These are phyloP conservation scores for Montipora cactus DNA, from an alignment of 64 coral and sea anemone genomes.

Conservation along the genomic window DNA sequence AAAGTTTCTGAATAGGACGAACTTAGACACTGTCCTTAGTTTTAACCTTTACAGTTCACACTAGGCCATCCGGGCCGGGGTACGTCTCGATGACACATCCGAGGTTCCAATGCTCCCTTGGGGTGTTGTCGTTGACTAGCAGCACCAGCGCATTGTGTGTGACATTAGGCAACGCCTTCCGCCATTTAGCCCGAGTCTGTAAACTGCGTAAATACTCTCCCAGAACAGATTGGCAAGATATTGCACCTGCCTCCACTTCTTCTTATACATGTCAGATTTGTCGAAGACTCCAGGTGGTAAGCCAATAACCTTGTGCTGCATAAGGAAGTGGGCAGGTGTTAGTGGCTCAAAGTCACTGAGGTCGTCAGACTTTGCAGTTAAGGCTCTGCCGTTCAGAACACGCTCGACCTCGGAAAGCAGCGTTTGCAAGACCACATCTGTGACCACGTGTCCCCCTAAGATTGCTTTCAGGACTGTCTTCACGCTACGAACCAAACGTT, in stretches of 20 bases:
- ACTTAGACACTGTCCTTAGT: constrained; percentile 27
- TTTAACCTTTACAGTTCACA: constrained; percentile 24
- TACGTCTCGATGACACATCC: constrained; percentile 18
- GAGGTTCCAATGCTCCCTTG: constrained; percentile 35
- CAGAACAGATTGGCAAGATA: neutral
- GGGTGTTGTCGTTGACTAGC: constrained; percentile 24
- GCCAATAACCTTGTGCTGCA: constrained; percentile 28
- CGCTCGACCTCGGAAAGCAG: constrained; percentile 48
- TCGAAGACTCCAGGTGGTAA: constrained; percentile 48
- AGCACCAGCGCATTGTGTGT: constrained; percentile 6
- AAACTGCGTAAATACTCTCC: neutral
- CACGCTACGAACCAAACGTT: constrained; percentile 3
- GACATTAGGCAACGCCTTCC: neutral
- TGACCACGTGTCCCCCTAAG: neutral
- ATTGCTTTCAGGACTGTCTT: constrained; percentile 52
- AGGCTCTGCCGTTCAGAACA: constrained; percentile 66
- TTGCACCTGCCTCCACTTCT: constrained; percentile 17
- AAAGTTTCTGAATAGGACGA: constrained; percentile 17
- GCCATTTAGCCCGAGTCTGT: constrained; percentile 2
- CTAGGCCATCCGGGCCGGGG: constrained; percentile 23
- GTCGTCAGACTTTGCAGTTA: constrained; percentile 62
- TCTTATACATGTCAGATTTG: neutral
- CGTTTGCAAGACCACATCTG: constrained; percentile 22
- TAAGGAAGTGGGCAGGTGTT: constrained; percentile 28
- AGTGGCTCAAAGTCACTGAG: neutral